Conservation (phyloP, 2,888 invertebrate species). For the Spatulosminthurus flaviceps region DNA sequence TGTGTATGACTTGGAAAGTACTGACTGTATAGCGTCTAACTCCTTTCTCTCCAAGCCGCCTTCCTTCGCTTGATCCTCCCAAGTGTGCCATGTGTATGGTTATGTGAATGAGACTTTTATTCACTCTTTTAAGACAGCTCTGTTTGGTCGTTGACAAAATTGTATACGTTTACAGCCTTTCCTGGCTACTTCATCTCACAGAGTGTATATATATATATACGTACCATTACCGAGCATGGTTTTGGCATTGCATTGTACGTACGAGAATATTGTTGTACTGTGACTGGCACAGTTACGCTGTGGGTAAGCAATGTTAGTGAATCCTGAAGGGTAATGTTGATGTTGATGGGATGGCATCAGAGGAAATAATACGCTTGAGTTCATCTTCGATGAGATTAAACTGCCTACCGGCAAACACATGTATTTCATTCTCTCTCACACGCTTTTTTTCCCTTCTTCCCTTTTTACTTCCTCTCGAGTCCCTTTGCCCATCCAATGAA, state of each 20-base stretch:
- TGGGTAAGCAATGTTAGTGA: neutral
- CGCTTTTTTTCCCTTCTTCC: neutral
- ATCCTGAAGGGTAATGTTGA: conserved; percentile 23
- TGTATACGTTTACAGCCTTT: neutral
- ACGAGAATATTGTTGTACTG: no score
- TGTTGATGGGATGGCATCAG: conserved; percentile 33
- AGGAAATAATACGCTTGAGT: conserved; percentile 45
- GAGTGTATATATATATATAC: no score
- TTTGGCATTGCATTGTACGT: no score
- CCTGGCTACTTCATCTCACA: no score
- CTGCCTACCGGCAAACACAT: conserved; percentile 45
- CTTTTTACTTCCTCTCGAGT: neutral
- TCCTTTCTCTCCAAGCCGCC: neutral
- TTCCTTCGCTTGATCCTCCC: neutral
- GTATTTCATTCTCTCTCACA: conserved; percentile 5
- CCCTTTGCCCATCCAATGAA: conserved; percentile 18
- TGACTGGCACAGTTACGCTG: no score
- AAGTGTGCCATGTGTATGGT: neutral
- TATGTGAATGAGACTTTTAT: conserved; percentile 29
- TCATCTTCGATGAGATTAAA: conserved; percentile 44
- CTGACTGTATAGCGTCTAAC: neutral
- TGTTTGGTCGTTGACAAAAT: neutral
- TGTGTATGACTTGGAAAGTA: no score
- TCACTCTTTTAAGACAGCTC: conserved; percentile 23
- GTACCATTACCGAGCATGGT: no score